phyloP scores from a whole-genome alignment of 2,797 vertebrate genomes.

The Pangasius mekongensis region DNA sequence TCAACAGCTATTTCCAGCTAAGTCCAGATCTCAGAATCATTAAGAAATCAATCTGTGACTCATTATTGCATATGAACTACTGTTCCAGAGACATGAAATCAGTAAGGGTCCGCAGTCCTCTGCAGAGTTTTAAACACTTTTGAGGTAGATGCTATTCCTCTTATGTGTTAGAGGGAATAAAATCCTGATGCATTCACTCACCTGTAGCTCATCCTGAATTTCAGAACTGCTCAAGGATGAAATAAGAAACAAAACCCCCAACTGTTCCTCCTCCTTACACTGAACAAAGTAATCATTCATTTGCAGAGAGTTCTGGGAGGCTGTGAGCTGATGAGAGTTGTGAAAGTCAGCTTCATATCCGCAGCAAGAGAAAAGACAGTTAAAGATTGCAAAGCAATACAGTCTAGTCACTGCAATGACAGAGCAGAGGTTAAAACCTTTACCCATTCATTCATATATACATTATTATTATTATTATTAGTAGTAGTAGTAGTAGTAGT shows the following conservation, averaged over 20 bases:
- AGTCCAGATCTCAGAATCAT: not conserved
- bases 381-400: not conserved
- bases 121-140: not conserved
- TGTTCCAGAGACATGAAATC: constrained; percentile 5
- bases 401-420: not conserved
- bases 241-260: constrained; percentile 12
- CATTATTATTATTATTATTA: not conserved
- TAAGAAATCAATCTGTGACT: not conserved
- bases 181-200: constrained; percentile 14
- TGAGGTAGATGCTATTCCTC: not conserved
- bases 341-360: not conserved
- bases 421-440: not conserved
- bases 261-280: not conserved
- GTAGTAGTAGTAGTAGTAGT: not conserved
- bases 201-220: not conserved
- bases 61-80: not conserved
- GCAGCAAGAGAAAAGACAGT: not conserved
- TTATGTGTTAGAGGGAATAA: not conserved
- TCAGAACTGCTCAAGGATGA: constrained; percentile 11
- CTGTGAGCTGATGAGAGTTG: not conserved
- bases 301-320: not conserved
- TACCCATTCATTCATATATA: no score
- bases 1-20: not conserved
- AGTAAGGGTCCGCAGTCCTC: not conserved
- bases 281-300: constrained; percentile 15